These are phyloP conservation scores for Struthio camelus DNA, from an alignment of 2,113 vertebrate genomes.

Conservation along the genomic window DNA sequence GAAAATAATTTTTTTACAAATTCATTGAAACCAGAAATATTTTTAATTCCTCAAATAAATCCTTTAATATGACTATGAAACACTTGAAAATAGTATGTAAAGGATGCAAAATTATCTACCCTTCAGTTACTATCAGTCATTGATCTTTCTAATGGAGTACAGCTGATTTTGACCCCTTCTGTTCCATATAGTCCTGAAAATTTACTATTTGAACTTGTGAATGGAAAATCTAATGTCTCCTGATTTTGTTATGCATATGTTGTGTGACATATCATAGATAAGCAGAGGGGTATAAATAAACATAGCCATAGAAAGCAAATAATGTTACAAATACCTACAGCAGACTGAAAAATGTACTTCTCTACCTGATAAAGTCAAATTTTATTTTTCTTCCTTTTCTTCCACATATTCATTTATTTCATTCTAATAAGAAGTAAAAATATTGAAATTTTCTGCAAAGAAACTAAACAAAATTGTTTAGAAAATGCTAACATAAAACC, in stretches of 20 bases:
- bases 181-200: neutral
- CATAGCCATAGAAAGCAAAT: neutral
- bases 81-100: neutral
- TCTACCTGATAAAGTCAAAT: neutral
- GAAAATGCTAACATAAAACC: neutral
- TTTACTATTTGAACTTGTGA: neutral
- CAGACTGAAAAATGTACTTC: neutral
- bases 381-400: neutral
- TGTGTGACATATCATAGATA: neutral
- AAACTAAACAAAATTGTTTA: neutral
- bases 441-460: neutral
- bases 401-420: neutral
- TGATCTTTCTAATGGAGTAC: neutral
- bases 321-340: neutral
- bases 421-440: neutral
- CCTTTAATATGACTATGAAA: neutral
- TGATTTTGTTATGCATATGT: neutral
- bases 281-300: neutral
- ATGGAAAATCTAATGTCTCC: neutral
- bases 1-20: neutral
- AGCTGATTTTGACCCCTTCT: neutral
- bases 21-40: neutral
- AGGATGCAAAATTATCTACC: neutral
- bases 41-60: accelerated
- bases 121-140: neutral